Evolutionary conservation across 2,888 invertebrate species (phyloP), one percentile per base, ranked within the genome.

Genomic region (Halictus ligatus): DNA sequence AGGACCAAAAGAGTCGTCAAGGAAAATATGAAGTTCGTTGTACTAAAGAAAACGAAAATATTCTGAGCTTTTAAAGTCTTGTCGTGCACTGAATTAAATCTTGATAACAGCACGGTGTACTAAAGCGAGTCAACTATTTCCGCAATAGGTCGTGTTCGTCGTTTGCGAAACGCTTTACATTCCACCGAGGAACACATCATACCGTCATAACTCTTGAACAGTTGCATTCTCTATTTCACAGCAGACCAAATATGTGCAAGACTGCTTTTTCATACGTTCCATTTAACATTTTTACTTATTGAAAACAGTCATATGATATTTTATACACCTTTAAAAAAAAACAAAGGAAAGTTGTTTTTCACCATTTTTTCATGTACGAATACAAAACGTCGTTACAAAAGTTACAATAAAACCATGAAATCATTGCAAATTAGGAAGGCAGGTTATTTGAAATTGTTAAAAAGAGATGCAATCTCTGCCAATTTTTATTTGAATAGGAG

Each of bases 141-240:
- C 25, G 43, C 48, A n/a, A 73, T 76, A n/a, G 73, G 40, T 40
- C 80, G 83, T 67, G 58, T 73, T 83, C 80, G 76, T 83, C 80
- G 83, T 80, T 80, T 64, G 60, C 72, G 46, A 77, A 80, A 80
- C 46, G 73, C 43, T 73, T 64, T n/a, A 54, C 67, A 71, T 83
- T 75, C 73, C 79, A 64, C 64, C 15, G 15, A 78, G 74, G 58
- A 78, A 78, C 29, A 50, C 79, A 50, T 83, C 64, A 58, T 43
- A 79, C 71, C 35, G n/a, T 15, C 50, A 48, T 35, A 74, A 73
- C 46, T 64, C 40, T 58, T 25, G 29, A n/a, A 67, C 74, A 50
- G 64, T 67, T 25, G 60, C 25, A 67, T 67, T 67, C 67, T 54
- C 40, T 50, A 40, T 18, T 50, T 48, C 35, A 29, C 48, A 69